A percentile compares a stretch with the other conserved stretches of the same genome.
These are phyloP conservation scores for Bedellia somnulentella DNA, from an alignment of 2,888 invertebrate species.

Conservation along the genomic window DNA sequence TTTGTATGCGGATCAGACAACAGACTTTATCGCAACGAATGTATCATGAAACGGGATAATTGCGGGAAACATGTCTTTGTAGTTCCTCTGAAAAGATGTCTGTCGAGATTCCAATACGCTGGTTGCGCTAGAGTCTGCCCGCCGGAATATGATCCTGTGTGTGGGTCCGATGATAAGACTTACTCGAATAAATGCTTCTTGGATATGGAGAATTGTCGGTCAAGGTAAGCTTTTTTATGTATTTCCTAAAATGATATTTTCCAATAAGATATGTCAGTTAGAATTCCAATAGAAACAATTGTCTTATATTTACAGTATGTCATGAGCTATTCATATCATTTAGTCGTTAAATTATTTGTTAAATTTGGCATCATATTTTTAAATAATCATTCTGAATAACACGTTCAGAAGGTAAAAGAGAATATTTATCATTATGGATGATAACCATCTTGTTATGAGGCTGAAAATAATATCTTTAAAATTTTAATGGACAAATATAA, in stretches of 20 bases:
- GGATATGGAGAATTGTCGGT: conserved; percentile 88
- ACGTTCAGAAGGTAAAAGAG: too few species aligned
- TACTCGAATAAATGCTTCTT: conserved; percentile 93
- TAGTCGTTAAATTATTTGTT: too few species aligned
- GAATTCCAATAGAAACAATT: not conserved
- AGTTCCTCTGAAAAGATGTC: conserved; percentile 85
- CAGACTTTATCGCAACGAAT: conserved; percentile 86
- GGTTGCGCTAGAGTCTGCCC: conserved; percentile 88
- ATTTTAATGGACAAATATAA: too few species aligned
- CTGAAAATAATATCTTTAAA: too few species aligned
- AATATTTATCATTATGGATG: too few species aligned
- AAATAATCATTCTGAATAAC: too few species aligned
- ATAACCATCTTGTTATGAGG: too few species aligned
- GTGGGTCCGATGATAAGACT: conserved; percentile 89
- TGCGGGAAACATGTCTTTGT: conserved; percentile 92
- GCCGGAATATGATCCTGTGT: conserved; percentile 85
- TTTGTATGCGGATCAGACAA: conserved; percentile 91
- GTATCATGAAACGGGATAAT: conserved; percentile 88
- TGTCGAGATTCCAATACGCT: conserved; percentile 81
- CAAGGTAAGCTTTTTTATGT: conserved; percentile 52
- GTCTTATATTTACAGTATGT: not conserved
- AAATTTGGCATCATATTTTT: not conserved
- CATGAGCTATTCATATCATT: too few species aligned
- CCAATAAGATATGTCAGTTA: not conserved
- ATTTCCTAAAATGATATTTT: not conserved